Evolutionary conservation across 1,140 invertebrate genomes (phyloP), one percentile per base, ranked within the genome.

Genomic region (Oryctes rhinoceros): DNA sequence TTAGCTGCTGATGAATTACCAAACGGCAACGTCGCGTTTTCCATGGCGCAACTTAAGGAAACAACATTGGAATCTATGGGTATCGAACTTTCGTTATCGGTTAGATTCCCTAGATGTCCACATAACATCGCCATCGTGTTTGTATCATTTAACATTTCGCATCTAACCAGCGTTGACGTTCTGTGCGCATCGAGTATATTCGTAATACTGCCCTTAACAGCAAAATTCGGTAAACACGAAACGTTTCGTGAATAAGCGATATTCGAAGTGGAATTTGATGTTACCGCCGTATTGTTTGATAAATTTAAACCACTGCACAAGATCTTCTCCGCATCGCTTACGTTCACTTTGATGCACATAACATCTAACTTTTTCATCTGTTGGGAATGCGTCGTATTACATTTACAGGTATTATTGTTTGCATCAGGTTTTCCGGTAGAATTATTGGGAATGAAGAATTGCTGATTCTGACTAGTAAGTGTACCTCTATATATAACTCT

Each of bases 331-430:
- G 65, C 1, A 20, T 67, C 65, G 13, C 65, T 24, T 11, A 67
- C 65, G 65, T 67, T 67, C 10, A 67, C 13, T 67, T 67, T 67
- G 20, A 30, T 67, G 65, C 65, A 67, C 9, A 18, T 67, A 24
- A 67, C 30, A 6, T 30, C 65, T 24, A 67, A 4, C 24, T 67
- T 24, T 0, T 35, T 67, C 1, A 44, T 10, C 4, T 3, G 13
- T 15, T 13, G 11, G 0, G 10, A 9, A 9, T 30, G 18, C 2
- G 20, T 67, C 1, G 2, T 30, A 35, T 67, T 67, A 35, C 65
- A 67, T 24, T 67, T 67, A 4, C 20, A 20, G 30, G 10, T 11
- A 24, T 67, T 24, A 24, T 24, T n/a, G n/a, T n/a, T 35, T 18
- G n/a, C 10, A 5, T 0, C 18, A 24, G 65, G 18, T 67, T 18